These are phyloP conservation scores for Tachina fera DNA, from an alignment of 2,888 invertebrate species.

Conservation along the genomic window DNA sequence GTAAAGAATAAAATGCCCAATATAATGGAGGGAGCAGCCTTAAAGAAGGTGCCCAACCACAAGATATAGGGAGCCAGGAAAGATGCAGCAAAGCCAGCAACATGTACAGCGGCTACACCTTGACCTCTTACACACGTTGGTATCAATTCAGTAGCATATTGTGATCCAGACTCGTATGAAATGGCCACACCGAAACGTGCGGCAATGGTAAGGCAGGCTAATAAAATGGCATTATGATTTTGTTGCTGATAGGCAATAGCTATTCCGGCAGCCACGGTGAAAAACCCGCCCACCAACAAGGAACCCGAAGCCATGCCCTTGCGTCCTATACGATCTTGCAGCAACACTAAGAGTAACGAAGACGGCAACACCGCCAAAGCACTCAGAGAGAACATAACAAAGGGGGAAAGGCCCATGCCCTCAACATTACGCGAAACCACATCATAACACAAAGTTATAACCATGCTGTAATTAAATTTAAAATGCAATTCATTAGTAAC, in stretches of 20 bases:
- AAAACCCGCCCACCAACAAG: slow-evolving; percentile 84
- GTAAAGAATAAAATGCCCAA: slow-evolving; percentile 84
- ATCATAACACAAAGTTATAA: slow-evolving; percentile 85
- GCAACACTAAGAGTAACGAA: slow-evolving; percentile 80
- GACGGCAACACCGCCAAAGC: slow-evolving; percentile 85
- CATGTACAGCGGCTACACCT: slow-evolving; percentile 86
- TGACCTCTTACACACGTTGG: slow-evolving; percentile 87
- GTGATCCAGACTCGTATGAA: slow-evolving; percentile 86
- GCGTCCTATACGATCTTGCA: slow-evolving; percentile 83
- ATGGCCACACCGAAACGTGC: slow-evolving; percentile 86
- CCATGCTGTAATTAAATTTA: slow-evolving; percentile 83
- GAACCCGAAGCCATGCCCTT: slow-evolving; percentile 85
- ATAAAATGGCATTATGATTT: slow-evolving; percentile 82
- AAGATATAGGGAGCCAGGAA: slow-evolving; percentile 85
- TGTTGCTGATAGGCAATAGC: slow-evolving; percentile 83
- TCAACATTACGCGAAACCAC: slow-evolving; percentile 86
- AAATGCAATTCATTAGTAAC: slow-evolving; percentile 16
- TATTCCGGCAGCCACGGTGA: slow-evolving; percentile 84
- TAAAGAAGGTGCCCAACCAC: slow-evolving; percentile 83
- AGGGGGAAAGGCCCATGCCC: slow-evolving; percentile 85
- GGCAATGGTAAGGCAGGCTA: slow-evolving; percentile 84
- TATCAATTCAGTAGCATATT: slow-evolving; percentile 87
- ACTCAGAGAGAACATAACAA: slow-evolving; percentile 84
- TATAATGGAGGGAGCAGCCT: slow-evolving; percentile 85
- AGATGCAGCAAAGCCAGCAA: slow-evolving; percentile 86